Conservation (phyloP, 2,113 vertebrate genomes). For the Crotalus horridus region DNA sequence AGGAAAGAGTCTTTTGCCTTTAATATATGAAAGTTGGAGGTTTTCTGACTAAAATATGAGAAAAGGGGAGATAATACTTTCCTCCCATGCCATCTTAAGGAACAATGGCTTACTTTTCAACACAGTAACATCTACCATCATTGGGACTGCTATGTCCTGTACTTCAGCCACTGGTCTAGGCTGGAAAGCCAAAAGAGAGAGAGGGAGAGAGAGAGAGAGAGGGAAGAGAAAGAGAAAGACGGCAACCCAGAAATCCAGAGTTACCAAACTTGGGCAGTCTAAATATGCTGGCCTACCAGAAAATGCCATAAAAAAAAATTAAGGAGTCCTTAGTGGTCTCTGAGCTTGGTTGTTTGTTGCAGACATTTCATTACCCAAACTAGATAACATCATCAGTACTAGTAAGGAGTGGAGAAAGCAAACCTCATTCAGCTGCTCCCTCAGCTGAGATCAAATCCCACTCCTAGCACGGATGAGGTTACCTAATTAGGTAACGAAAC, state of each 20-base stretch:
- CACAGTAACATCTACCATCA: too few species aligned
- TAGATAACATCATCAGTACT: background rate
- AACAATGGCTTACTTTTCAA: background rate
- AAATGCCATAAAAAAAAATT: background rate
- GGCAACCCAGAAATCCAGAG: too few species aligned
- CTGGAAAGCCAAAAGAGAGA: too few species aligned
- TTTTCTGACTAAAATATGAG: background rate
- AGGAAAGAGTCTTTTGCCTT: background rate
- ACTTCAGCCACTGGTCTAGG: too few species aligned
- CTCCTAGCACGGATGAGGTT: background rate
- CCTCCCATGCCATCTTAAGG: background rate
- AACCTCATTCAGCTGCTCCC: background rate
- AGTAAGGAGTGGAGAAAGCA: background rate
- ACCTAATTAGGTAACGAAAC: background rate
- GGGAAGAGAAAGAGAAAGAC: too few species aligned
- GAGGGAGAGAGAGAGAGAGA: fast-evolving
- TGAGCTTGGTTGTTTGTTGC: background rate
- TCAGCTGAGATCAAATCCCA: too few species aligned
- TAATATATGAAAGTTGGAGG: background rate
- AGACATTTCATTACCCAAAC: background rate
- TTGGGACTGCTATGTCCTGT: too few species aligned
- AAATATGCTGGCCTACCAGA: too few species aligned
- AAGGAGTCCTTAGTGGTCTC: background rate
- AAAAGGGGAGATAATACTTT: background rate
- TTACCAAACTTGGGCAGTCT: too few species aligned